A percentile compares a stretch with the other conserved stretches of the same genome.
Evolutionary conservation across 2,888 invertebrate species (phyloP).

Genomic region (Hydrotaea diabolus): DNA sequence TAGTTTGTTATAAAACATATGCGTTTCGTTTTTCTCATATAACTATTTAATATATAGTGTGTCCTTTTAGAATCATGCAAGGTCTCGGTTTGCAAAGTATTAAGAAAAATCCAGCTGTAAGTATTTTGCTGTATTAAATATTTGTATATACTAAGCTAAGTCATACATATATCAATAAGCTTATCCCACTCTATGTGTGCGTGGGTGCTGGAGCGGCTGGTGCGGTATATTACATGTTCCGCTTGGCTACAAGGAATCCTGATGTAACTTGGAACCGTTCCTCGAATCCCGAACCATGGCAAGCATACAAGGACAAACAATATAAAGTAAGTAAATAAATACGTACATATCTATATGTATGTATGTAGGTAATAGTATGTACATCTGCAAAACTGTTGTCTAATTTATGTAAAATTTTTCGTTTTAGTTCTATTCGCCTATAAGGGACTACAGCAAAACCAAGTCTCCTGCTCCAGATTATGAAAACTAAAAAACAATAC

Average conservation of each 20-base stretch:
- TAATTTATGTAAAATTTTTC: slow-evolving; percentile 28
- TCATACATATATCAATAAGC: too few relatives aligned
- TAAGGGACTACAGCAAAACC: slow-evolving; percentile 85
- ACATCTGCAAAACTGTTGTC: too few relatives aligned
- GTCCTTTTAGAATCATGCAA: slow-evolving; percentile 84
- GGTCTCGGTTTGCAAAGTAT: slow-evolving; percentile 86
- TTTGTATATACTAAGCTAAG: neutral
- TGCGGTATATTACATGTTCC: slow-evolving; percentile 85
- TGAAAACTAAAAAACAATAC: slow-evolving; percentile 82
- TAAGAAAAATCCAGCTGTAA: slow-evolving; percentile 90
- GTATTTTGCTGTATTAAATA: slow-evolving; percentile 71
- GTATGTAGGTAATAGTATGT: too few relatives aligned
- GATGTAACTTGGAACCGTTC: slow-evolving; percentile 91
- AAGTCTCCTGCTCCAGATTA: slow-evolving; percentile 87
- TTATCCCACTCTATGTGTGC: slow-evolving; percentile 91
- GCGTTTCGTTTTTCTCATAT: too few relatives aligned
- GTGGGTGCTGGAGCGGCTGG: slow-evolving; percentile 86
- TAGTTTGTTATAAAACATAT: too few relatives aligned
- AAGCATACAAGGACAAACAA: slow-evolving; percentile 89
- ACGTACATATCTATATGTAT: too few relatives aligned
- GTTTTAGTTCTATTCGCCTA: slow-evolving; percentile 89
- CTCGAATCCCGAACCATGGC: slow-evolving; percentile 89
- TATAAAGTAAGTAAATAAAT: slow-evolving; percentile 87
- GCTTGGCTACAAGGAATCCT: slow-evolving; percentile 89
- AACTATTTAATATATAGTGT: too few relatives aligned